phyloP scores from a whole-genome alignment of 64 coral and sea anemone genomes.

The Anthopleura sola region DNA sequence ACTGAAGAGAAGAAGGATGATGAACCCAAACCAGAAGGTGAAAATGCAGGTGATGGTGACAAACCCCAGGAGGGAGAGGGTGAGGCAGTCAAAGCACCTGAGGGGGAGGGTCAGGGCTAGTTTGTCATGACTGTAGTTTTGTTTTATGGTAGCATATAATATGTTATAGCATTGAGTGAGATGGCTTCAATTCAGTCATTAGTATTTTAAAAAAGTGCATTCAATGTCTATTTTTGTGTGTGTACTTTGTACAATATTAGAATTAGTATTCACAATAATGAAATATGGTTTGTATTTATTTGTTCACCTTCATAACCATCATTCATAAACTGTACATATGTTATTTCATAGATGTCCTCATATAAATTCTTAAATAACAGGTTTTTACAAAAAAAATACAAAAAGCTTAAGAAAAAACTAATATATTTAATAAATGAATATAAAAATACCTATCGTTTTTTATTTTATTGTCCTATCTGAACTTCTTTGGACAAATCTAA shows the following conservation, averaged over 20 bases:
- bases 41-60: background rate
- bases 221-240: background rate
- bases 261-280: background rate
- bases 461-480: background rate
- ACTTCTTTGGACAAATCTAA: background rate
- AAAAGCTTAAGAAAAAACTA: background rate
- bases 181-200: background rate
- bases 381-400: background rate
- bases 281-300: background rate
- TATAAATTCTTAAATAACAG: background rate
- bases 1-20: conserved; percentile 20
- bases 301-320: background rate
- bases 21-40: conserved; percentile 29
- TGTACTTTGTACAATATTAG: background rate
- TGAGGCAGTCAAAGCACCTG: conserved; percentile 25
- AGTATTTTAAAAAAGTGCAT: no score
- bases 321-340: background rate
- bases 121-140: background rate
- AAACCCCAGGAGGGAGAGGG: conserved; percentile 27
- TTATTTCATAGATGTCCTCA: background rate
- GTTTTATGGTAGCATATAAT: background rate
- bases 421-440: background rate
- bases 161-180: background rate
- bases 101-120: conserved; percentile 20
- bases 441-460: background rate